phyloP scores from a whole-genome alignment of 2,888 invertebrate genomes.

The Odontomyia ornata region DNA sequence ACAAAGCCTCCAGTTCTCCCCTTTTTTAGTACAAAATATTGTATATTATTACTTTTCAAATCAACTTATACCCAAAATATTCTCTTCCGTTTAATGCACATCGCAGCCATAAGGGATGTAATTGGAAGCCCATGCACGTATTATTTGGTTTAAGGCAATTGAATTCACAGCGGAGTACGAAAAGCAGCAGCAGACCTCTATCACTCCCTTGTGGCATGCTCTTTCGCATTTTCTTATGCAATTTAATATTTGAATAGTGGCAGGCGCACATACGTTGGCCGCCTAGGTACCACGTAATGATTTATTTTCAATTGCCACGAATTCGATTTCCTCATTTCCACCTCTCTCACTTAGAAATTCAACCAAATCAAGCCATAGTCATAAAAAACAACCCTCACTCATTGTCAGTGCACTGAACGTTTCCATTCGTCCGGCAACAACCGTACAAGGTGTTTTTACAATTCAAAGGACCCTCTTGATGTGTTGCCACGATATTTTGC shows the following conservation, averaged over 20 bases:
- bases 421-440: neutral
- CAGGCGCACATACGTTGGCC: neutral
- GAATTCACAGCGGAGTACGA: slow-evolving; percentile 2
- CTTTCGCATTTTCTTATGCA: slow-evolving; percentile 8
- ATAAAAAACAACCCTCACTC: neutral
- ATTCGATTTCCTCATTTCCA: slow-evolving; percentile 34
- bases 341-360: neutral
- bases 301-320: slow-evolving; percentile 42
- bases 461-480: slow-evolving; percentile 24
- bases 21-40: no score
- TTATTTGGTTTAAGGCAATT: slow-evolving; percentile 33
- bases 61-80: neutral
- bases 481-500: slow-evolving; percentile 30
- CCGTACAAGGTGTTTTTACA: neutral
- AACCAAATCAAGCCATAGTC: neutral
- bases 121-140: neutral
- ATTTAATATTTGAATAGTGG: slow-evolving; percentile 18
- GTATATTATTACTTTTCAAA: slow-evolving; percentile 14
- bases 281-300: slow-evolving; percentile 17
- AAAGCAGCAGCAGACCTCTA: slow-evolving; percentile 11
- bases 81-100: neutral
- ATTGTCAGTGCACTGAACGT: neutral
- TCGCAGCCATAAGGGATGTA: neutral
- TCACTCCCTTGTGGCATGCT: slow-evolving; percentile 37
- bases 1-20: no score